These are phyloP conservation scores for Kryphioiulus occultus DNA, from an alignment of 2,888 invertebrate genomes.

Conservation along the genomic window DNA sequence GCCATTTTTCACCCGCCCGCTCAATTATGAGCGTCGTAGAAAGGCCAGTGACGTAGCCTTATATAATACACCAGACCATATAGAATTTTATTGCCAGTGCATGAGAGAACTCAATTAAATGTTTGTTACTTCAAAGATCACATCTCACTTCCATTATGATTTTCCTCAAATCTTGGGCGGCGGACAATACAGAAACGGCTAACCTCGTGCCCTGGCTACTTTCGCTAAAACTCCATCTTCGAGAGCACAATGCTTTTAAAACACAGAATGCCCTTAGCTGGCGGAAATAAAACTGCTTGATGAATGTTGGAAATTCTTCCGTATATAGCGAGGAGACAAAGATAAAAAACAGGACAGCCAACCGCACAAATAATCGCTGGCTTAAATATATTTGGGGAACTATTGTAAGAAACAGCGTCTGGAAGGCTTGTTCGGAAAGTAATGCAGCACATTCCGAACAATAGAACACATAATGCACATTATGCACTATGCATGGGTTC, in stretches of 20 bases:
- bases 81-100: conserved; percentile 42
- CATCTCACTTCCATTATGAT: conserved; percentile 45
- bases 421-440: neutral
- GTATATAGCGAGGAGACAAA: neutral
- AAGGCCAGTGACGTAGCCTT: conserved; percentile 26
- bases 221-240: conserved; percentile 18
- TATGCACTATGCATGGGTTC: too few relatives aligned
- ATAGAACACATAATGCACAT: too few relatives aligned
- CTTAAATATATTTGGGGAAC: neutral
- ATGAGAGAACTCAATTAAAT: conserved; percentile 47
- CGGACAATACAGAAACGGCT: neutral
- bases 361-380: neutral
- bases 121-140: conserved; percentile 44
- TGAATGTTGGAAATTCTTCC: conserved; percentile 12
- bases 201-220: conserved; percentile 15
- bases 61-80: conserved; percentile 24
- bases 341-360: neutral
- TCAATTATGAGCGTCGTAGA: neutral
- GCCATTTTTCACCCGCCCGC: neutral
- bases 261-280: conserved; percentile 6
- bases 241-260: conserved; percentile 40
- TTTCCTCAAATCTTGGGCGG: conserved; percentile 4
- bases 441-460: neutral
- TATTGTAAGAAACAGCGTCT: neutral
- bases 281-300: conserved; percentile 16